Evolutionary conservation across 2,888 invertebrate genomes (phyloP), one percentile per base, ranked within the genome.

Genomic region (Dendrolimus pini): DNA sequence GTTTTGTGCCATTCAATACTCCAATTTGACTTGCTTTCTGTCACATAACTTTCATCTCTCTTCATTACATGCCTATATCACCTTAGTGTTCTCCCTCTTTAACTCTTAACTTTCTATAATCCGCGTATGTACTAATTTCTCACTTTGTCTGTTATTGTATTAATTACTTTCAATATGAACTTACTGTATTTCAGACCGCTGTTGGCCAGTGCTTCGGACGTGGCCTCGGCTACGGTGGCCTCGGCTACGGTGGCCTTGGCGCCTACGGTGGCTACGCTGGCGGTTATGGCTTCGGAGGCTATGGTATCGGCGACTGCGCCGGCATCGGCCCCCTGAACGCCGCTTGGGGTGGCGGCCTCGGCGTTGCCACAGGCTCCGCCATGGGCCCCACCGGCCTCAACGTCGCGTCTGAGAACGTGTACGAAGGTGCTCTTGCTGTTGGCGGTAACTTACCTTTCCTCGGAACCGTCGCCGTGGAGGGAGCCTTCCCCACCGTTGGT

Each of bases 391-490:
- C 65, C 14, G 71, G 73, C 0, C 53, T 63, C 7, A 53, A 67
- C 2, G 56, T 60, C n/a, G 64, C 67, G 0, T 61, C 63, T 14
- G 64, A 62, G n/a, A 54, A 54, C 12, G 18, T 41, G 2, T 54
- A 54, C 41, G 54, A 54, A 54, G 54, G 54, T 7, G 12, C 41
- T 30, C 41, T 54, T 7, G 41, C 12, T 12, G 12, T 54, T 2
- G 30, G 12, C 10, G 54, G 71, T 3, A 60, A 68, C 54, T 55
- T 72, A 56, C 73, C 71, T 9, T 65, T 70, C 58, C 55, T 72
- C 1, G 67, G 69, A 12, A 59, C 71, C 7, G 71, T 73, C 1
- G 63, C 61, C 14, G 53, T 77, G 41, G 73, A 74, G 58, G 78
- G 76, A 3, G 59, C 65, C 1, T 54, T 74, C 8, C 69, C 72